These are phyloP conservation scores for Oegoconia quadripuncta DNA, from an alignment of 2,888 invertebrate genomes.

Conservation along the genomic window DNA sequence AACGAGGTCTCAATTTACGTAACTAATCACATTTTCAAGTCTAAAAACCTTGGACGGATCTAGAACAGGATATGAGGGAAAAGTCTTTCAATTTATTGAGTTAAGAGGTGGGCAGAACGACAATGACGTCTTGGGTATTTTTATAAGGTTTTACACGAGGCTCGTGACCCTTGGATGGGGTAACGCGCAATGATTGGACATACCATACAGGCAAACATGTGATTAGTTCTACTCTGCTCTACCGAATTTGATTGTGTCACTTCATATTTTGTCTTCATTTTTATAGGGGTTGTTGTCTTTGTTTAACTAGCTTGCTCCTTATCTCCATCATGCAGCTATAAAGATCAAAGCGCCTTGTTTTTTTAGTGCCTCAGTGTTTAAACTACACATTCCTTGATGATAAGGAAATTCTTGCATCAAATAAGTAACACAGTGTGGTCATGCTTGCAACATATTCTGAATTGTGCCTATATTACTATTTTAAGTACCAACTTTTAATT, in stretches of 20 bases:
- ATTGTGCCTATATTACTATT: background rate
- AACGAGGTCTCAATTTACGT: conserved; percentile 40
- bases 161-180: too few species aligned
- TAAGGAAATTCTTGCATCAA: conserved; percentile 33
- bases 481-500: too few species aligned
- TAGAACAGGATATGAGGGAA: conserved; percentile 8
- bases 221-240: too few species aligned
- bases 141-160: too few species aligned
- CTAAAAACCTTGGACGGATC: conserved; percentile 6
- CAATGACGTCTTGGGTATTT: too few species aligned
- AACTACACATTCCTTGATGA: conserved; percentile 53
- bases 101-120: background rate
- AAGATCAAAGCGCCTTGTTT: conserved; percentile 51
- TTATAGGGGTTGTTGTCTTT: conserved; percentile 21
- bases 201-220: too few species aligned
- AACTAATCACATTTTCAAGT: conserved; percentile 16
- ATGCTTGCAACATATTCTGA: background rate
- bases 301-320: conserved; percentile 32
- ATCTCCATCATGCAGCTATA: conserved; percentile 30
- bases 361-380: conserved; percentile 56
- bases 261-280: too few species aligned
- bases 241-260: too few species aligned
- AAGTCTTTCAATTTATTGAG: conserved; percentile 5
- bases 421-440: conserved; percentile 7
- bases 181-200: too few species aligned